These are phyloP conservation scores for Drosophila auraria DNA, from an alignment of 1,140 invertebrate species.

Conservation along the genomic window DNA sequence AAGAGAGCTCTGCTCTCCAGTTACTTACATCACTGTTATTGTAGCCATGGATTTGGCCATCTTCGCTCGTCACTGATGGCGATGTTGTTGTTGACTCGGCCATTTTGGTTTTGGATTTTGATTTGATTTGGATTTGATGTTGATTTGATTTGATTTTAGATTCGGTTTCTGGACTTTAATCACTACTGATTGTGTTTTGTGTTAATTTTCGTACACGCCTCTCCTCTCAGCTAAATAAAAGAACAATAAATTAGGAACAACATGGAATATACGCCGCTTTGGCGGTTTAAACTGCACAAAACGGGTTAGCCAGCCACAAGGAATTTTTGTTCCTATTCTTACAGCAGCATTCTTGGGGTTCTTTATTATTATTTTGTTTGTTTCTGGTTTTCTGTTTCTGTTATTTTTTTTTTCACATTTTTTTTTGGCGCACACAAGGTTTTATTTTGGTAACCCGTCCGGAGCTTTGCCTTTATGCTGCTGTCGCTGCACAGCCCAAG, in stretches of 20 bases:
- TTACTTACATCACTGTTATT: constrained; percentile 79
- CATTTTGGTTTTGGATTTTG: constrained; percentile 55
- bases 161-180: constrained; percentile 26
- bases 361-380: constrained; percentile 23
- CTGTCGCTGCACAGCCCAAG: constrained; percentile 22
- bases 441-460: constrained; percentile 41
- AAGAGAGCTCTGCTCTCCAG: constrained; percentile 11
- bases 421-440: constrained; percentile 42
- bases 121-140: constrained; percentile 44
- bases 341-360: constrained; percentile 25
- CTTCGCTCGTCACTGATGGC: constrained; percentile 62
- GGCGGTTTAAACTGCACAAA: constrained; percentile 58
- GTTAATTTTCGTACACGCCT: constrained; percentile 67
- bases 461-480: constrained; percentile 23
- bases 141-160: constrained; percentile 22
- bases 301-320: constrained; percentile 42
- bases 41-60: constrained; percentile 79
- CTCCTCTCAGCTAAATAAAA: constrained; percentile 51
- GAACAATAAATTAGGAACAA: constrained; percentile 38
- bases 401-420: constrained; percentile 16
- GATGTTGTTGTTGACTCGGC: constrained; percentile 71
- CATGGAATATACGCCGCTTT: constrained; percentile 4
- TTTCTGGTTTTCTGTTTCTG: constrained; percentile 14
- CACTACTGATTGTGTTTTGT: constrained; percentile 29
- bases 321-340: constrained; percentile 27